Percentiles rank a stretch among this genome's conserved stretches.
Conservation (phyloP, 37 sponge, comb jelly and placozoan species). For the Cliona cf. orientalis region DNA sequence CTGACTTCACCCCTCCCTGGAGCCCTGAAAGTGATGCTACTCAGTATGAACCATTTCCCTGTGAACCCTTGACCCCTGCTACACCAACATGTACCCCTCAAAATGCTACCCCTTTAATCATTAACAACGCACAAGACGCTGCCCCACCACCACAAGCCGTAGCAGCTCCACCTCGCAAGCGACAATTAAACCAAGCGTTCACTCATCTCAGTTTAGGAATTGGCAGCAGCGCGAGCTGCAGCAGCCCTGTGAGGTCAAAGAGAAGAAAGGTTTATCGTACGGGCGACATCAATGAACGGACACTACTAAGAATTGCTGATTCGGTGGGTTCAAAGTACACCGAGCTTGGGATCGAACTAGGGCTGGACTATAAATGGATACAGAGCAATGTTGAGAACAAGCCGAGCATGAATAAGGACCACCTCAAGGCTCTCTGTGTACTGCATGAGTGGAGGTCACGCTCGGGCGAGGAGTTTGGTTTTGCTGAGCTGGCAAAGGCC, state of each 20-base stretch:
- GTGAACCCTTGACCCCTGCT: too few species aligned
- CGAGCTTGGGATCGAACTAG: slow-evolving; percentile 52
- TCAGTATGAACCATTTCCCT: too few species aligned
- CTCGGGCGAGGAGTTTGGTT: slow-evolving; percentile 30
- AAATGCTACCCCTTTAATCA: too few species aligned
- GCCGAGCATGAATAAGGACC: slow-evolving; percentile 3
- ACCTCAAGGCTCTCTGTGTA: slow-evolving; percentile 51
- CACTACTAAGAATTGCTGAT: slow-evolving; percentile 15
- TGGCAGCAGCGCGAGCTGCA: too few species aligned
- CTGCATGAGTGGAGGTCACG: slow-evolving; percentile 71
- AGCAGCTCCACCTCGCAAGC: too few species aligned
- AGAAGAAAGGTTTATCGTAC: background rate
- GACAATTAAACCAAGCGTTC: too few species aligned
- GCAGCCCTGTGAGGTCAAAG: background rate
- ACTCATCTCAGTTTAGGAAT: too few species aligned
- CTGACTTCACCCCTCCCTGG: slow-evolving; percentile 18
- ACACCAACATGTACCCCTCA: too few species aligned
- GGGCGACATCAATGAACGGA: background rate
- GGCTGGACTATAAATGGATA: slow-evolving; percentile 23
- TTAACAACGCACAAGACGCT: too few species aligned
- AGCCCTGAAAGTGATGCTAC: slow-evolving; percentile 3
- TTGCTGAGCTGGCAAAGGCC: slow-evolving; percentile 13
- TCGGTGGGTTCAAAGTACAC: slow-evolving; percentile 30
- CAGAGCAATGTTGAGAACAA: slow-evolving; percentile 16
- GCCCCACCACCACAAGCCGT: too few species aligned